phyloP scores from a whole-genome alignment of 2,888 invertebrate genomes.

The Tiliacea citrago region DNA sequence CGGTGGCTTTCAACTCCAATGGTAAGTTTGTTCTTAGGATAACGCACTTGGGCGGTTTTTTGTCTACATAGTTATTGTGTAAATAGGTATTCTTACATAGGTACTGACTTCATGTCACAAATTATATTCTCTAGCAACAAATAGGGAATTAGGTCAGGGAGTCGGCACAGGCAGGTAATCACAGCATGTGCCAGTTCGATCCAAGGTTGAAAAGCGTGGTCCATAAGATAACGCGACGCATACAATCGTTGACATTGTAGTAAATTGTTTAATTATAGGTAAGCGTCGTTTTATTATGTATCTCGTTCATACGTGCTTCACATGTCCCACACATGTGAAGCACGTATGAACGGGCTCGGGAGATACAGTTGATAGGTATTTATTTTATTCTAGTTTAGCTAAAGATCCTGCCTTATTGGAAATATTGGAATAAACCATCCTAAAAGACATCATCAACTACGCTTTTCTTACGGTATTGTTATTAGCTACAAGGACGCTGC shows the following conservation, averaged over 20 bases:
- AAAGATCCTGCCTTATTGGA: background rate
- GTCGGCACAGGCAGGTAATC: constrained; percentile 76
- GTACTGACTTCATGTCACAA: constrained; percentile 18
- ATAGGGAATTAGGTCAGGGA: constrained; percentile 83
- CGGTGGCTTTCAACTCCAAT: too few relatives aligned
- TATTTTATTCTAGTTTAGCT: constrained; percentile 10
- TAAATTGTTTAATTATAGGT: constrained; percentile 64
- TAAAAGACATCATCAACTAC: too few relatives aligned
- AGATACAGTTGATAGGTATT: background rate
- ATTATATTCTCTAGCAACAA: constrained; percentile 68
- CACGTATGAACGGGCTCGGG: background rate
- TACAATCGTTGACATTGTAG: constrained; percentile 66
- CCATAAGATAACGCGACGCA: constrained; percentile 70
- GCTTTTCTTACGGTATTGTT: background rate
- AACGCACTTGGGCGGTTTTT: too few relatives aligned
- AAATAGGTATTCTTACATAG: constrained; percentile 16
- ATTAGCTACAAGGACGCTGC: background rate
- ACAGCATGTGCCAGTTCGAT: constrained; percentile 73
- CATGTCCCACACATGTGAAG: background rate
- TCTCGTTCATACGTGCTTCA: constrained; percentile 25
- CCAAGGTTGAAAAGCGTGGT: constrained; percentile 76
- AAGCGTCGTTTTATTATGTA: constrained; percentile 53
- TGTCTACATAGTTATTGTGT: too few relatives aligned
- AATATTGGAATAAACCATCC: background rate
- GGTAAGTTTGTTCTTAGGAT: too few relatives aligned